Percentiles rank a stretch among this genome's conserved stretches.
phyloP scores from a whole-genome alignment of 2,113 vertebrate genomes.

The Paradisaea rubra region DNA sequence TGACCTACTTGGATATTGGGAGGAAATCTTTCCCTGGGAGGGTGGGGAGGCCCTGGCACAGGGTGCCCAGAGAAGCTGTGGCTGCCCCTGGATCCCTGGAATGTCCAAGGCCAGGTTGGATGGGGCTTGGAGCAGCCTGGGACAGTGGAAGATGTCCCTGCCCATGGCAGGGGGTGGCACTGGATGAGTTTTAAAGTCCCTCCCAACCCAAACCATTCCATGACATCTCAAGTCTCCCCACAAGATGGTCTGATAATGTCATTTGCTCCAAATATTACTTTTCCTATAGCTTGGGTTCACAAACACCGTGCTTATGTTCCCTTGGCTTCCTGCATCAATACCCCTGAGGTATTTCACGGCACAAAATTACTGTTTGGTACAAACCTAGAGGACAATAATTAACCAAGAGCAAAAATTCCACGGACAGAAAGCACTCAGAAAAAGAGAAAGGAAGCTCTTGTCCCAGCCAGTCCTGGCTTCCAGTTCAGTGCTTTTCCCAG shows the following conservation, averaged over 20 bases:
- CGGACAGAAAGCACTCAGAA: neutral
- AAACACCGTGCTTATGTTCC: rapidly evolving
- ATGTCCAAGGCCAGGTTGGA: rapidly evolving
- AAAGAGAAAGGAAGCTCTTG: neutral
- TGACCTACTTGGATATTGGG: neutral
- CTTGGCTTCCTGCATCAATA: neutral
- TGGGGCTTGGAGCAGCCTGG: rapidly evolving
- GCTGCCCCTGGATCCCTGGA: neutral
- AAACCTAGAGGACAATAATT: neutral
- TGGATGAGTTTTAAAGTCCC: rapidly evolving
- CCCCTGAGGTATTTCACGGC: neutral
- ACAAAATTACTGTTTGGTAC: neutral
- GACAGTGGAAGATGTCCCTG: rapidly evolving
- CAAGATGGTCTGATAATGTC: neutral
- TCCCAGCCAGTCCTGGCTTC: neutral
- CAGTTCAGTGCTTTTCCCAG: neutral
- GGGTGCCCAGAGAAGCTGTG: neutral
- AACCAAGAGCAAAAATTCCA: neutral
- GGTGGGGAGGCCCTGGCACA: neutral
- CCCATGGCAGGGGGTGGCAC: neutral
- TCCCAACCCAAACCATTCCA: neutral
- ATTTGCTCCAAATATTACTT: neutral
- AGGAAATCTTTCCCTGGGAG: neutral
- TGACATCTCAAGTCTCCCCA: neutral
- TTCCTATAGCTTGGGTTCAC: neutral